Conservation (phyloP, 2,888 invertebrate genomes). For the Nomada goodeniana region DNA sequence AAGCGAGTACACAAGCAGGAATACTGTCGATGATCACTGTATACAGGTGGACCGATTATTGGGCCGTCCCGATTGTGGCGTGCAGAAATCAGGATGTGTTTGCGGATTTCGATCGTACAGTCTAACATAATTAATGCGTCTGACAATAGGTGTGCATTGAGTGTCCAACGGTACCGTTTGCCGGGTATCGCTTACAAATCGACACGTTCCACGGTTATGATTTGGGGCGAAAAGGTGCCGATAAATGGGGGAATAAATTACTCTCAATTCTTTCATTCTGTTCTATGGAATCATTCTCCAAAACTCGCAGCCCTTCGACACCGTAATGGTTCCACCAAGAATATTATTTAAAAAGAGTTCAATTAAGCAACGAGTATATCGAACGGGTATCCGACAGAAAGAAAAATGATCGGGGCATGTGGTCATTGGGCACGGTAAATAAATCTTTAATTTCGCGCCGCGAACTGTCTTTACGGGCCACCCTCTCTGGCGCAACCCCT, state of each 20-base stretch:
- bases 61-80: slow-evolving; percentile 58
- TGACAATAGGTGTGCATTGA: slow-evolving; percentile 45
- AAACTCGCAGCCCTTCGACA: neutral
- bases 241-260: neutral
- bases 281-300: neutral
- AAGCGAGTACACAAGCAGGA: slow-evolving; percentile 25
- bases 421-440: slow-evolving; percentile 72
- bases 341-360: neutral
- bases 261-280: neutral
- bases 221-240: neutral
- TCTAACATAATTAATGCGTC: slow-evolving; percentile 66
- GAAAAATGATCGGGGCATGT: slow-evolving; percentile 51
- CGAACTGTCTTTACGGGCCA: slow-evolving; percentile 44
- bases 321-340: neutral
- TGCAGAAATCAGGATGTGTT: slow-evolving; percentile 64
- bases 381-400: neutral
- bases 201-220: slow-evolving; percentile 13
- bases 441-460: slow-evolving; percentile 77
- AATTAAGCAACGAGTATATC: neutral
- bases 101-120: slow-evolving; percentile 60
- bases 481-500: slow-evolving; percentile 52
- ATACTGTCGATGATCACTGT: slow-evolving; percentile 42
- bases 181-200: slow-evolving; percentile 29
- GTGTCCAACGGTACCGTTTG: slow-evolving; percentile 35
- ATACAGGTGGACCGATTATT: slow-evolving; percentile 59